phyloP scores from a whole-genome alignment of 1,140 invertebrate species.

The Caenorhabditis remanei region DNA sequence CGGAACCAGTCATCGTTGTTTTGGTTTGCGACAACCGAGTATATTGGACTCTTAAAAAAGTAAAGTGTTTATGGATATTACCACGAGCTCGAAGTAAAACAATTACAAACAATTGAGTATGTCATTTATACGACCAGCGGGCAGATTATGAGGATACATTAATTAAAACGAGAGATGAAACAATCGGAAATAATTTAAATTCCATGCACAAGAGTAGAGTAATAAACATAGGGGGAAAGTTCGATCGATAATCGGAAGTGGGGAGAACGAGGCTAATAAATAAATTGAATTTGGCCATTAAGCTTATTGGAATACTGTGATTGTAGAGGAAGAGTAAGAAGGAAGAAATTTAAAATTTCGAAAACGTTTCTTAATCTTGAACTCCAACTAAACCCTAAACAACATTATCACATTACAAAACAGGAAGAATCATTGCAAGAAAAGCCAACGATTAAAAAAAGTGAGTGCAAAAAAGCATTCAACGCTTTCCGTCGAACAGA shows the following conservation, averaged over 20 bases:
- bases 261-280: background rate
- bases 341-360: background rate
- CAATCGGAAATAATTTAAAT: background rate
- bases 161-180: background rate
- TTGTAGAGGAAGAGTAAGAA: background rate
- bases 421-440: background rate
- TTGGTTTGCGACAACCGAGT: background rate
- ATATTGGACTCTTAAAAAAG: background rate
- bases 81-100: background rate
- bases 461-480: background rate
- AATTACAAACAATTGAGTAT: background rate
- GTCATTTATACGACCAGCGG: slow-evolving; percentile 54
- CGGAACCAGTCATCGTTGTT: background rate
- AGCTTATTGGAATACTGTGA: background rate
- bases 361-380: background rate
- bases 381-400: slow-evolving; percentile 3
- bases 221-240: background rate
- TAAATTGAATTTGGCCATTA: slow-evolving; percentile 11
- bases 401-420: slow-evolving; percentile 23
- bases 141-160: background rate
- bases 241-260: slow-evolving; percentile 8
- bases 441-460: background rate
- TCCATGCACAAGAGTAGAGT: background rate
- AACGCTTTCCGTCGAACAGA: background rate
- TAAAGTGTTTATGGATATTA: background rate